These are phyloP conservation scores for Megaleporinus macrocephalus DNA, from an alignment of 2,113 vertebrate species.

Conservation along the genomic window DNA sequence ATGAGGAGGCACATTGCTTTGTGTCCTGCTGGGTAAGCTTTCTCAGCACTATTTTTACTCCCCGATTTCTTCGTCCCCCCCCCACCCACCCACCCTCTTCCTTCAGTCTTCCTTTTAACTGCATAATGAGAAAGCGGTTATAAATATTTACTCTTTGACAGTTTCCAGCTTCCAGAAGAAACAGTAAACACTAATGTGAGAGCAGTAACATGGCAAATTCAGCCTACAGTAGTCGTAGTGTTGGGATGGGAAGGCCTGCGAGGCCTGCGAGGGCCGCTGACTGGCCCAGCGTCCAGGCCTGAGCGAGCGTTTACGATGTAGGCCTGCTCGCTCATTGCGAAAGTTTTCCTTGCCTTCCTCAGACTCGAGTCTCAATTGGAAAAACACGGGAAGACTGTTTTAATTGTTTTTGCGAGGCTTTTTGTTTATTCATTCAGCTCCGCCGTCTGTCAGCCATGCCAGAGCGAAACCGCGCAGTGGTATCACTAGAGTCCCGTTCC, in stretches of 20 bases:
- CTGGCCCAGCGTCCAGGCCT: background rate
- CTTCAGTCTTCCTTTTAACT: slow-evolving; percentile 31
- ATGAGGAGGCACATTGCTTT: slow-evolving; percentile 47
- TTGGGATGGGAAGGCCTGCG: background rate
- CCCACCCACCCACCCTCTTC: background rate
- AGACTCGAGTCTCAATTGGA: slow-evolving; percentile 14
- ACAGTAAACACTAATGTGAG: background rate
- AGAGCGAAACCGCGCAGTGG: slow-evolving; percentile 17
- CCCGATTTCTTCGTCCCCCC: background rate
- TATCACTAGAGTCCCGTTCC: slow-evolving; percentile 22
- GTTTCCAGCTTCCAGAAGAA: slow-evolving; percentile 25
- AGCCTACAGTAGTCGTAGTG: background rate
- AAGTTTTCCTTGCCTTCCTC: background rate
- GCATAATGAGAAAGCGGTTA: slow-evolving; percentile 46
- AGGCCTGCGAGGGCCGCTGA: background rate
- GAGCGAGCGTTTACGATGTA: background rate
- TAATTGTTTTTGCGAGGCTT: slow-evolving; percentile 26
- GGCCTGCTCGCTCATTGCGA: background rate
- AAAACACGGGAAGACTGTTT: slow-evolving; percentile 6
- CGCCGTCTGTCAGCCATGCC: slow-evolving; percentile 28
- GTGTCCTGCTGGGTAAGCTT: slow-evolving; percentile 36
- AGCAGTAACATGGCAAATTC: background rate
- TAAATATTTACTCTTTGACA: slow-evolving; percentile 42
- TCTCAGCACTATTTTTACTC: slow-evolving; percentile 44
- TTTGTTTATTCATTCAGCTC: slow-evolving; percentile 35